Conservation (phyloP, 2,888 invertebrate species). For the Scelioninae gen. 2 region DNA sequence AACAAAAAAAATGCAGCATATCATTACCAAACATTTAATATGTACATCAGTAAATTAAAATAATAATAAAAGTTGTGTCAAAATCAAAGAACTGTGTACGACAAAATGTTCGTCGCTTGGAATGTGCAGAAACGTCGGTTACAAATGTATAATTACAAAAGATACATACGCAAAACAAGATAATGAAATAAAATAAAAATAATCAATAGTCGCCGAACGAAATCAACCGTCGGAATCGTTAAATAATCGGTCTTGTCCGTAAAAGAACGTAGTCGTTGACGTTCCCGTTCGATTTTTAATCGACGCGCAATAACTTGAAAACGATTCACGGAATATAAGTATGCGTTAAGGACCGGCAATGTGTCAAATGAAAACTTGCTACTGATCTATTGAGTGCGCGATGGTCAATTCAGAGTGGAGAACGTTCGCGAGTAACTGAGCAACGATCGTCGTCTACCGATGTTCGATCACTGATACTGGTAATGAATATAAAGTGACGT, state of each 20-base stretch:
- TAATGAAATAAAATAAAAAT: constrained; percentile 21
- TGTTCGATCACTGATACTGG: too few relatives aligned
- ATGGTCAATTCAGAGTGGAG: too few relatives aligned
- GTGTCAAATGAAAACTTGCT: too few relatives aligned
- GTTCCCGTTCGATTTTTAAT: not conserved
- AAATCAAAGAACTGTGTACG: constrained; percentile 29
- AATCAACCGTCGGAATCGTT: constrained; percentile 25
- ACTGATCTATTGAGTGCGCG: too few relatives aligned
- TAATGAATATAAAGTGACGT: too few relatives aligned
- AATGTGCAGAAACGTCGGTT: constrained; percentile 45
- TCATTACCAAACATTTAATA: constrained; percentile 49
- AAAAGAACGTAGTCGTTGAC: not conserved
- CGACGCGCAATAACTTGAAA: not conserved
- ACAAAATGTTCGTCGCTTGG: constrained; percentile 44
- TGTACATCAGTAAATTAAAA: constrained; percentile 47
- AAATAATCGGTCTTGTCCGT: constrained; percentile 12
- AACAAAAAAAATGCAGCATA: constrained; percentile 5
- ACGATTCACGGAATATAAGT: not conserved
- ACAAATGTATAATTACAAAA: constrained; percentile 52
- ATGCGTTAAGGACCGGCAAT: too few relatives aligned
- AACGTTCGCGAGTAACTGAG: too few relatives aligned
- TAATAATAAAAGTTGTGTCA: constrained; percentile 37
- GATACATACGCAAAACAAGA: constrained; percentile 28
- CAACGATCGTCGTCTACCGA: too few relatives aligned
- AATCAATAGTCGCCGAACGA: constrained; percentile 25